A percentile compares a stretch with the other conserved stretches of the same genome.
phyloP scores from a whole-genome alignment of 2,113 vertebrate genomes.

The Puntigrus tetrazona region DNA sequence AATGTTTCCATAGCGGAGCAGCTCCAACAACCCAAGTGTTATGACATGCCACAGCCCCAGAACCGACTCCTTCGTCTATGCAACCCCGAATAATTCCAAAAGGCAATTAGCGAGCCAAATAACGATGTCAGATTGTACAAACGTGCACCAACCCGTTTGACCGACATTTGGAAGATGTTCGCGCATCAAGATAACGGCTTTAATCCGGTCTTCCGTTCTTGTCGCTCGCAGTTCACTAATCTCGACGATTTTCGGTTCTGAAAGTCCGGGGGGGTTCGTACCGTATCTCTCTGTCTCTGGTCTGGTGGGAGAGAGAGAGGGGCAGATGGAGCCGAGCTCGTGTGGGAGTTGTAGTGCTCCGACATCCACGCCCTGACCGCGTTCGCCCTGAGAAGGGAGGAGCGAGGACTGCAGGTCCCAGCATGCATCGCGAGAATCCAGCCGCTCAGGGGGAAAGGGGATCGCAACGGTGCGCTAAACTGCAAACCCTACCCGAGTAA shows the following conservation, averaged over 20 bases:
- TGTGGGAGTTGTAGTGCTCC: constrained; percentile 81
- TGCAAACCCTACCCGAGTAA: constrained; percentile 71
- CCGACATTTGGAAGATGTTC: constrained; percentile 67
- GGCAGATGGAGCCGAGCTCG: constrained; percentile 66
- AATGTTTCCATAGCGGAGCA: constrained; percentile 57
- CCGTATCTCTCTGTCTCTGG: constrained; percentile 78
- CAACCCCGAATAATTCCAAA: constrained; percentile 67
- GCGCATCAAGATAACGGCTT: constrained; percentile 65
- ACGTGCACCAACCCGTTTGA: constrained; percentile 76
- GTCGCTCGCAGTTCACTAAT: constrained; percentile 73
- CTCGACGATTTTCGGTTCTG: constrained; percentile 79
- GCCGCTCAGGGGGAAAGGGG: constrained; percentile 81
- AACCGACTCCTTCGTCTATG: constrained; percentile 63
- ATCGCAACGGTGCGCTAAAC: constrained; percentile 82
- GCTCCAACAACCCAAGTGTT: constrained; percentile 57
- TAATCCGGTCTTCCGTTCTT: constrained; percentile 68
- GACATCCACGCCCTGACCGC: constrained; percentile 75
- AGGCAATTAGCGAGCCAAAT: constrained; percentile 69
- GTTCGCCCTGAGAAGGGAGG: constrained; percentile 68
- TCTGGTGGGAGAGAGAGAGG: constrained; percentile 73
- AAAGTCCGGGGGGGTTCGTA: constrained; percentile 80
- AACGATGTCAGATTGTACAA: constrained; percentile 75
- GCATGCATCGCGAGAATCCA: constrained; percentile 76
- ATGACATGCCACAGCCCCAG: constrained; percentile 65
- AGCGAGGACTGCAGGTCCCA: constrained; percentile 77